Evolutionary conservation across 2,113 vertebrate genomes (phyloP).

Genomic region (Rhinoderma darwinii): DNA sequence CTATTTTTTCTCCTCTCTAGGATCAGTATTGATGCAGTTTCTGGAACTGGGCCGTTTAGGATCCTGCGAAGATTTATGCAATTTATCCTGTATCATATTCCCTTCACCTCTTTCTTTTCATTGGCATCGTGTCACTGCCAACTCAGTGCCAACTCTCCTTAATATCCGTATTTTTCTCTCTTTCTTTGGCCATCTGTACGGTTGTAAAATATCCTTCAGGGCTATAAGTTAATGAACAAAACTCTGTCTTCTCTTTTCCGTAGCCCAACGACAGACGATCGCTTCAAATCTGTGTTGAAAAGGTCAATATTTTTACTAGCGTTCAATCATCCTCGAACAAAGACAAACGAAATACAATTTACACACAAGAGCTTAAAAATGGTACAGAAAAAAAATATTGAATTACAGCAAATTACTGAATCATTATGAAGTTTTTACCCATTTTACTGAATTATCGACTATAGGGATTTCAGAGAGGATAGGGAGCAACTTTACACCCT

Average conservation of each 20-base stretch:
- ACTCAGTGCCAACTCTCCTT: conserved; percentile 50
- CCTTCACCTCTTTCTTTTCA: conserved; percentile 47
- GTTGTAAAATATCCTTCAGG: conserved; percentile 57
- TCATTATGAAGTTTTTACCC: neutral
- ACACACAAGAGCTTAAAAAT: conserved; percentile 19
- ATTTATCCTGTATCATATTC: conserved; percentile 27
- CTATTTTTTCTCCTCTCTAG: neutral
- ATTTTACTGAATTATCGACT: neutral
- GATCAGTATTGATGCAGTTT: neutral
- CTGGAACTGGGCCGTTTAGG: neutral
- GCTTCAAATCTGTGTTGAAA: conserved; percentile 43
- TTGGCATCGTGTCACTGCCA: conserved; percentile 51
- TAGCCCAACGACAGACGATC: conserved; percentile 44
- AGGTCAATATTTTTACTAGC: conserved; percentile 57
- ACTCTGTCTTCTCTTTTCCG: conserved; percentile 31
- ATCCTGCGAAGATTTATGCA: neutral
- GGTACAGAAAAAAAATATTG: neutral
- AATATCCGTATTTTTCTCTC: conserved; percentile 53
- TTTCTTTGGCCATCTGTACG: conserved; percentile 55
- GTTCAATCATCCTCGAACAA: conserved; percentile 48
- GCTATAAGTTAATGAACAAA: conserved; percentile 56
- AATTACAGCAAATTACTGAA: neutral
- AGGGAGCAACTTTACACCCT: neutral
- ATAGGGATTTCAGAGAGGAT: neutral
- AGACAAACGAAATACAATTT: conserved; percentile 37